Base-by-base conservation (phyloP, 2,113 vertebrate genomes). In the Blennius ocellaris region DNA sequence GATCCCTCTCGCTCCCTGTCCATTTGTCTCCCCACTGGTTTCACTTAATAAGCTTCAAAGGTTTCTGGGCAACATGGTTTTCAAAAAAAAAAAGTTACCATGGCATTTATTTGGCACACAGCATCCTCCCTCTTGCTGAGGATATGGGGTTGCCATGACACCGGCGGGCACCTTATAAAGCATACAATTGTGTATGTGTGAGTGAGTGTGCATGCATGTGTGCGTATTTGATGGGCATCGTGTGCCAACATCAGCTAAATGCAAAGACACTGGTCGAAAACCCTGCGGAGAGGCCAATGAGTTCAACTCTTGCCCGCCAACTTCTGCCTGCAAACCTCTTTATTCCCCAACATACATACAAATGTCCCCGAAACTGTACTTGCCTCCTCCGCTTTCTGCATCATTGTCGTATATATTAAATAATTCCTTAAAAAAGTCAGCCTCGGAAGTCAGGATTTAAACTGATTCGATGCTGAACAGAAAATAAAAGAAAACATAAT, bases 111-210 rank as follows among this genome's bases (percentile, higher is more conserved):
- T 94, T 94, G 93, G 94, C 94, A 93, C 90, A 81, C 59, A 57
- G 73, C 80, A 79, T 89, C 88, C 55, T 88, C 84, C 88, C 84
- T 92, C 92, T 93, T 59, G 74, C 90, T 90, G 87, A 92, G 92
- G 90, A 93, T 92, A 92, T 93, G 87, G 89, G 90, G 93, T 94
- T 94, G 91, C 91, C 92, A 94, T 94, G 94, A 87, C 92, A 91
- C 88, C 90, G 14, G 75, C 79, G 90, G 90, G 92, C 90, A 93
- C 90, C 91, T 93, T 89, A 89, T 92, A 93, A 92, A 93, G 90
- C 86, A 87, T 80, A 92, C 89, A 81, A 89, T 92, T 93, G 86
- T 83, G 76, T 71, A 53, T 63, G 57, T 78, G 65, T 78, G 67
- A 77, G 60, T 72, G 71, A 68, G 49, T 11, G 53, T 49, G 65